These are phyloP conservation scores for Arbacia lixula DNA, from an alignment of 53 echinoderm and acorn worm species.

Conservation along the genomic window DNA sequence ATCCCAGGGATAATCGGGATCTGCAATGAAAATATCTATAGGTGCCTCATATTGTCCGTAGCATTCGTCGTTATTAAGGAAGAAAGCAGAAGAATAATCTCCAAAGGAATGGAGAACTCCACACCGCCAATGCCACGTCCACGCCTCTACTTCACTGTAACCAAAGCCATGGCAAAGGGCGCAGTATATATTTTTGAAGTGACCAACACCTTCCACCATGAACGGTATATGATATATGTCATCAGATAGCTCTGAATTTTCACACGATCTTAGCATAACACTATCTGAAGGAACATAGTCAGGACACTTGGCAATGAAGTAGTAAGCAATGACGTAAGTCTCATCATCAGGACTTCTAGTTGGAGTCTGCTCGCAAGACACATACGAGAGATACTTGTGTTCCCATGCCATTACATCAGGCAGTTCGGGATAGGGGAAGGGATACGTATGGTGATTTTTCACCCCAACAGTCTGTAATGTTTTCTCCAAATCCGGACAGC, in stretches of 20 bases:
- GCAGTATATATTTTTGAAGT: conserved; percentile 51
- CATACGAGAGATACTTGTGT: background rate
- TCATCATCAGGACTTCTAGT: too few species aligned
- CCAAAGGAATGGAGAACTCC: too few species aligned
- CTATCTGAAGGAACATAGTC: conserved; percentile 14
- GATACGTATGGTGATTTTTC: background rate
- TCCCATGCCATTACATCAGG: background rate
- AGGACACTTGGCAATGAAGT: conserved; percentile 2
- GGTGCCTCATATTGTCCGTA: background rate
- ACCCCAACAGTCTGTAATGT: background rate
- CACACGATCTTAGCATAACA: background rate
- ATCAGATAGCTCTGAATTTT: background rate
- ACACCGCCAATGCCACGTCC: background rate
- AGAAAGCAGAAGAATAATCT: too few species aligned
- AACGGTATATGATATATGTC: conserved; percentile 2
- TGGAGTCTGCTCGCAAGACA: background rate
- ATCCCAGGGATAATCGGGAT: background rate
- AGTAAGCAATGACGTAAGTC: background rate
- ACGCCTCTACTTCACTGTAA: background rate
- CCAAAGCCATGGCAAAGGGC: conserved; percentile 46
- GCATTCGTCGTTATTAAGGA: background rate
- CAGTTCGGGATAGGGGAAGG: background rate
- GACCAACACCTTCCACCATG: background rate
- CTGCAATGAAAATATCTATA: background rate
- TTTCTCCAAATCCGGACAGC: conserved; percentile 5